Evolutionary conservation across 2,113 vertebrate species (phyloP).

Genomic region (Oxygymnocypris stewartii): DNA sequence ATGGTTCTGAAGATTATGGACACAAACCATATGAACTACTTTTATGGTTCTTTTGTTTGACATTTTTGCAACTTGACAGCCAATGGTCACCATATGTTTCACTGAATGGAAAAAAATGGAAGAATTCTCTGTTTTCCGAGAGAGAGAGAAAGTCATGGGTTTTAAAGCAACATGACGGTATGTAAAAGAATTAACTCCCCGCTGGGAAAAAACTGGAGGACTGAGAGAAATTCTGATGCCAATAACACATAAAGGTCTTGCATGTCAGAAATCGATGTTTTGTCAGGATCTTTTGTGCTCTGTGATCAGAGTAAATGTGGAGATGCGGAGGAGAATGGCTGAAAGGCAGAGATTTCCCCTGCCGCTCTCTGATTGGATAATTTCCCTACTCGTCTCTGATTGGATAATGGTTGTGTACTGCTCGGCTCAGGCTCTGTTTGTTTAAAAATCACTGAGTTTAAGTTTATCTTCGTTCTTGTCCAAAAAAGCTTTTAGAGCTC

Average conservation of each 20-base stretch:
- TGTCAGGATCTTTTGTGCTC: constrained; percentile 19
- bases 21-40: neutral
- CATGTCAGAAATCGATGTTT: neutral
- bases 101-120: neutral
- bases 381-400: neutral
- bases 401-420: constrained; percentile 1
- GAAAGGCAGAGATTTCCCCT: neutral
- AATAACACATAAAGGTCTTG: neutral
- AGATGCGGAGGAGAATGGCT: neutral
- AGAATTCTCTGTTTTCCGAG: neutral
- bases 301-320: constrained; percentile 26
- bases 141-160: neutral
- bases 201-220: neutral
- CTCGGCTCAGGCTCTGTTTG: constrained; percentile 5
- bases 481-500: constrained; percentile 49
- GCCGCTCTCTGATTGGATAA: constrained; percentile 24
- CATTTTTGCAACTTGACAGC: neutral
- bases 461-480: constrained; percentile 21
- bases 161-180: neutral
- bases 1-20: neutral
- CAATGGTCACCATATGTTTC: neutral
- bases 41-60: neutral
- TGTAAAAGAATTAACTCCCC: neutral
- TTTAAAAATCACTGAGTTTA: constrained; percentile 33
- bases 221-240: neutral